These are phyloP conservation scores for Scaptomyza flava DNA, from an alignment of 2,888 invertebrate species.

Conservation along the genomic window DNA sequence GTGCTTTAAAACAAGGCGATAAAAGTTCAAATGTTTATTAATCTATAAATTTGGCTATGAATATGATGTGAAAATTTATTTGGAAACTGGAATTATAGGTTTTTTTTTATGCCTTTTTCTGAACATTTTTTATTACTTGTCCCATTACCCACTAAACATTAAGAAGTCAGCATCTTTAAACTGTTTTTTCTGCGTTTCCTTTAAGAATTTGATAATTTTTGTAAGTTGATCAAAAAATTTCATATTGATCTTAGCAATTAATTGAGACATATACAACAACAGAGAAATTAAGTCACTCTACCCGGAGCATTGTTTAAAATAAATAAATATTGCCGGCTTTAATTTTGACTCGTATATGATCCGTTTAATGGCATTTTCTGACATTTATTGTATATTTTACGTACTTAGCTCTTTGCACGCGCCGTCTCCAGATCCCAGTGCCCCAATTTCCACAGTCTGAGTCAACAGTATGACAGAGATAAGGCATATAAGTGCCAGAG, in stretches of 20 bases:
- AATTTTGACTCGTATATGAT: background rate
- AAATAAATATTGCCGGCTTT: background rate
- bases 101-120: too few relatives aligned
- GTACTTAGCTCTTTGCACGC: constrained; percentile 77
- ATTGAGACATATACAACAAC: background rate
- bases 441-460: constrained; percentile 53
- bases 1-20: background rate
- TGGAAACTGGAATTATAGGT: background rate
- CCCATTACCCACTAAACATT: too few relatives aligned
- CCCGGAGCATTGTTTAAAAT: background rate
- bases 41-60: background rate
- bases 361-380: constrained; percentile 4
- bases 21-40: background rate
- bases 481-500: constrained; percentile 61
- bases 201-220: too few relatives aligned
- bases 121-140: too few relatives aligned
- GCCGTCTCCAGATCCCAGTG: constrained; percentile 40
- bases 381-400: constrained; percentile 22
- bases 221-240: too few relatives aligned
- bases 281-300: background rate
- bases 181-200: too few relatives aligned
- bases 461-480: constrained; percentile 68
- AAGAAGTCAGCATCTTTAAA: too few relatives aligned
- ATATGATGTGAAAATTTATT: too few relatives aligned
- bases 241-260: background rate